Evolutionary conservation across 2,888 invertebrate species (phyloP).

Genomic region (Torymus aiolomorphi): DNA sequence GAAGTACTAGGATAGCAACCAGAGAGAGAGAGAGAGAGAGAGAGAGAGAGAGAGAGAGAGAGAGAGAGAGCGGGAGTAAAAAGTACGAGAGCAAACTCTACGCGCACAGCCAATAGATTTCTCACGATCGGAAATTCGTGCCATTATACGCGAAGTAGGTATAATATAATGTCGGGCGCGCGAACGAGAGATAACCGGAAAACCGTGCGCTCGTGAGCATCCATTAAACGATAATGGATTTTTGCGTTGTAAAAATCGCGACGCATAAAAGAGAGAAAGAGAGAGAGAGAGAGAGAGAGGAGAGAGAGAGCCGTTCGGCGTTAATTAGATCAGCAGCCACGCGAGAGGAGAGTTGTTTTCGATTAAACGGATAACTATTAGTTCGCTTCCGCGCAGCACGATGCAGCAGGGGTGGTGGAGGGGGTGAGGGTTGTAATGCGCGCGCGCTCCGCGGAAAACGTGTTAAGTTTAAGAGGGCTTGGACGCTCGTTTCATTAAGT

Average conservation of each 20-base stretch:
- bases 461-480: too few species aligned
- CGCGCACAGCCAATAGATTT: constrained; percentile 48
- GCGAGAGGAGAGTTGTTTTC: constrained; percentile 25
- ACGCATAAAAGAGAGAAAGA: neutral
- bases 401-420: neutral
- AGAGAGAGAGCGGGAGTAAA: constrained; percentile 11
- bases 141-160: constrained; percentile 44
- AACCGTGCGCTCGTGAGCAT: constrained; percentile 32
- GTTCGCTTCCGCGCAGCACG: neutral
- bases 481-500: too few species aligned
- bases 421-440: neutral
- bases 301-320: neutral
- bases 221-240: constrained; percentile 50
- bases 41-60: neutral
- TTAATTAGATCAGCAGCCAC: constrained; percentile 39
- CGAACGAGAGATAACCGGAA: constrained; percentile 36
- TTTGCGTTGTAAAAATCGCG: constrained; percentile 40
- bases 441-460: too few species aligned
- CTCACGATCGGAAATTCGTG: constrained; percentile 58
- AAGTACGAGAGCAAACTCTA: neutral
- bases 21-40: neutral
- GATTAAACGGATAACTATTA: constrained; percentile 28
- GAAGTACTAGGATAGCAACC: neutral
- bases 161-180: constrained; percentile 43
- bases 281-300: too few species aligned